Evolutionary conservation across 2,113 vertebrate genomes (phyloP).

Genomic region (Megaceryle torquata): DNA sequence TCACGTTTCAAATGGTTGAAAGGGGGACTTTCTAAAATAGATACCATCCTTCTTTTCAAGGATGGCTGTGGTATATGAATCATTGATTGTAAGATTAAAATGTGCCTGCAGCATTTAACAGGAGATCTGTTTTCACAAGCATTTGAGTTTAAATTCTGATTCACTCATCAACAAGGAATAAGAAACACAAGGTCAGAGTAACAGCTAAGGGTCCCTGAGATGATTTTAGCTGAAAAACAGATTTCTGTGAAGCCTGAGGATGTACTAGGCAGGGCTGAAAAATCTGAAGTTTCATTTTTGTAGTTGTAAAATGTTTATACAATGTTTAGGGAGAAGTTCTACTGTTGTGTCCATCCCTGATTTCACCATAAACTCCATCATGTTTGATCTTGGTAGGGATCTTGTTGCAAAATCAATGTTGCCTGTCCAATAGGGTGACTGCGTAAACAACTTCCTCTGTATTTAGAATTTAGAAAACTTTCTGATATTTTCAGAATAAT

Average conservation of each 20-base stretch:
- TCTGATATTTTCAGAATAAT: background rate
- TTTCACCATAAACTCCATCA: background rate
- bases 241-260: background rate
- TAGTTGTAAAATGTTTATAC: background rate
- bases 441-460: background rate
- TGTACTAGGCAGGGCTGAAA: background rate
- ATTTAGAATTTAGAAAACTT: background rate
- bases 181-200: background rate
- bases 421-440: background rate
- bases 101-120: background rate
- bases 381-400: background rate
- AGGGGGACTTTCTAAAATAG: background rate
- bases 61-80: background rate
- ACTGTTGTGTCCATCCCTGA: background rate
- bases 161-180: background rate
- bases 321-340: background rate
- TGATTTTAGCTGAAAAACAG: background rate
- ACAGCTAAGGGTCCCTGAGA: background rate
- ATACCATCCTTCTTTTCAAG: background rate
- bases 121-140: background rate
- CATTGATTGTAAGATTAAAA: background rate
- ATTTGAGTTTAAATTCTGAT: background rate
- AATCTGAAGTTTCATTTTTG: background rate
- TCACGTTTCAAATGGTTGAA: background rate
- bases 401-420: background rate